Evolutionary conservation across 2,888 invertebrate species (phyloP).

Genomic region (Aspidiotus rigidus): DNA sequence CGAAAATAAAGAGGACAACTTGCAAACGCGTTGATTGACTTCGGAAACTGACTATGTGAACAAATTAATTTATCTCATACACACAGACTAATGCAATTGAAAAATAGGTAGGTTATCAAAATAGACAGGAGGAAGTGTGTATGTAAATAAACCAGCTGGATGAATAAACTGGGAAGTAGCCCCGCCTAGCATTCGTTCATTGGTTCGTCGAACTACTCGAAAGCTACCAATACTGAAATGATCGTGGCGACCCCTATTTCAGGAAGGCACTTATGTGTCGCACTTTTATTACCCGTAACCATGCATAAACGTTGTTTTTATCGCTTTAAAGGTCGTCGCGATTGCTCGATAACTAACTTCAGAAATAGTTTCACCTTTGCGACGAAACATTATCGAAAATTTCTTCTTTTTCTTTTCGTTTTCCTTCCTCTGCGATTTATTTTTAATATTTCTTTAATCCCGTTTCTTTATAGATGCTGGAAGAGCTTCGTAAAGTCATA

Average conservation of each 20-base stretch:
- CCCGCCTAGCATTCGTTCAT: slow-evolving; percentile 27
- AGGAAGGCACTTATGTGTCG: slow-evolving; percentile 31
- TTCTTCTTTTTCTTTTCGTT: too few relatives aligned
- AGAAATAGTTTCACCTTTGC: slow-evolving; percentile 3
- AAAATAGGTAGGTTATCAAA: slow-evolving; percentile 26
- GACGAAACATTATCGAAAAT: too few relatives aligned
- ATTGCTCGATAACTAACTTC: slow-evolving; percentile 33
- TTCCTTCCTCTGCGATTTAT: too few relatives aligned
- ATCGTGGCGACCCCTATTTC: slow-evolving; percentile 20
- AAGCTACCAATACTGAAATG: slow-evolving; percentile 29
- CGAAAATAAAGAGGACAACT: too few relatives aligned
- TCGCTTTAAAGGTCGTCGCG: slow-evolving; percentile 16
- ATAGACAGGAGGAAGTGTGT: slow-evolving; percentile 25
- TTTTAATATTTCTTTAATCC: too few relatives aligned
- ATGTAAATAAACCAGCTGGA: slow-evolving; percentile 32
- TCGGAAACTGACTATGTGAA: slow-evolving; percentile 22
- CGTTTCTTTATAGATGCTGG: too few relatives aligned
- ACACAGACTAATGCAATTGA: slow-evolving; percentile 26
- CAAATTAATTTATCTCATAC: slow-evolving; percentile 29
- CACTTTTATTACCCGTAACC: slow-evolving; percentile 28
- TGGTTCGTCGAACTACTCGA: slow-evolving; percentile 24
- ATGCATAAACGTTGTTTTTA: slow-evolving; percentile 23
- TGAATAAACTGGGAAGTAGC: slow-evolving; percentile 33
- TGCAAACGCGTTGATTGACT: slow-evolving; percentile 12
- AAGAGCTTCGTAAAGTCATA: too few relatives aligned